phyloP scores from a whole-genome alignment of 2,113 vertebrate genomes.

The Microcebus griseorufus region DNA sequence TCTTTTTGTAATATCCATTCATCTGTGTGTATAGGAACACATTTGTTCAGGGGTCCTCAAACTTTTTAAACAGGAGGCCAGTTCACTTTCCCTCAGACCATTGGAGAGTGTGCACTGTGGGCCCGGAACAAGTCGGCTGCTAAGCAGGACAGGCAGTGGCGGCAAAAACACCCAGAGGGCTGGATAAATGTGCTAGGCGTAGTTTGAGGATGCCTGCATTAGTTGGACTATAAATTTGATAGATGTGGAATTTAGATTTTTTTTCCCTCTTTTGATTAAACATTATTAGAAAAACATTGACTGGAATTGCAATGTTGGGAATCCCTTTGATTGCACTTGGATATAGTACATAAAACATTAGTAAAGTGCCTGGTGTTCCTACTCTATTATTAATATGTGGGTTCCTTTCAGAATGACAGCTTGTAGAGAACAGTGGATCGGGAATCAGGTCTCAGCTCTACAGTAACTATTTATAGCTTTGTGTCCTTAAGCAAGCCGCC shows the following conservation, averaged over 20 bases:
- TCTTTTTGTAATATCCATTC: not conserved
- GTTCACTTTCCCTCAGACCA: no score
- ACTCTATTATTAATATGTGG: not conserved
- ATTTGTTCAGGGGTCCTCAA: not conserved
- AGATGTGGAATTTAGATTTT: not conserved
- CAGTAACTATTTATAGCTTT: not conserved
- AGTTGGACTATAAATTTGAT: not conserved
- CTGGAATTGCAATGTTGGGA: not conserved
- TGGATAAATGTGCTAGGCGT: no score
- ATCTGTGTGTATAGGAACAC: not conserved
- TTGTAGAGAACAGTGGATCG: not conserved
- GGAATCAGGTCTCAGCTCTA: not conserved
- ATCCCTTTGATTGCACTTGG: not conserved
- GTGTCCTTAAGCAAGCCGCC: not conserved
- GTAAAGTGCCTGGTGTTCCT: constrained; percentile 1
- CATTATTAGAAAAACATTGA: not conserved
- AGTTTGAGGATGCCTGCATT: not conserved
- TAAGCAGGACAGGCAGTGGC: no score
- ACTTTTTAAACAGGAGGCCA: no score
- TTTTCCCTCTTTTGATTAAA: not conserved
- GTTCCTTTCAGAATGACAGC: not conserved
- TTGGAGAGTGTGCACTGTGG: no score
- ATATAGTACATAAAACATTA: not conserved
- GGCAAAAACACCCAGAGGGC: no score
- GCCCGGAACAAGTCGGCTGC: no score